These are phyloP conservation scores for Calameuta idolon DNA, from an alignment of 2,888 invertebrate species.

Conservation along the genomic window DNA sequence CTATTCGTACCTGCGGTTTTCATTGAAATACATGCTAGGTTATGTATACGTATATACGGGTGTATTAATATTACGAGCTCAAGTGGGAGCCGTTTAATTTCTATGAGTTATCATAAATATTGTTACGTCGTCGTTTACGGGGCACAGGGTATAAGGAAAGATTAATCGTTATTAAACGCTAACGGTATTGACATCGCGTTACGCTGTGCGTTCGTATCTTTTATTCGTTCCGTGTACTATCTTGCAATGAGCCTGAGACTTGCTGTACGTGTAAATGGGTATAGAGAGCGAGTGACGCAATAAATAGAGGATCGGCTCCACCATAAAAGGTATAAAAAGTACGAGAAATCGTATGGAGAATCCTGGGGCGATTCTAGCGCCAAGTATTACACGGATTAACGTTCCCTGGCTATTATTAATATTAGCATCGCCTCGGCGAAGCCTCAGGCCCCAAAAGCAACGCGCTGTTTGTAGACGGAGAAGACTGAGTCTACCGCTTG, in stretches of 20 bases:
- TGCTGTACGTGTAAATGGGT: not conserved
- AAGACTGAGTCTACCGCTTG: not conserved
- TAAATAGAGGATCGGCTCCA: not conserved
- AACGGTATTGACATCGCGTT: not conserved
- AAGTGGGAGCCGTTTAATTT: not conserved
- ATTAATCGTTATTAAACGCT: not conserved
- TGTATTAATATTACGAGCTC: not conserved
- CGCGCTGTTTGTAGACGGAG: not conserved
- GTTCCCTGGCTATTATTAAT: not conserved
- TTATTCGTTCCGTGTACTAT: not conserved
- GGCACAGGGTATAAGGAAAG: not conserved
- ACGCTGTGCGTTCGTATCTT: not conserved
- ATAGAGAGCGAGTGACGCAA: not conserved
- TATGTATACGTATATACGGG: not conserved
- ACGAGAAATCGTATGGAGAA: not conserved
- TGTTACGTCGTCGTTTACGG: not conserved
- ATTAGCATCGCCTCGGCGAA: not conserved
- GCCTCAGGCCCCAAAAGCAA: not conserved
- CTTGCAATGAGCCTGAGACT: not conserved
- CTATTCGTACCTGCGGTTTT: not conserved
- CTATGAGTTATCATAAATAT: not conserved
- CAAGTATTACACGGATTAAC: not conserved
- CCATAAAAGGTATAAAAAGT: not conserved
- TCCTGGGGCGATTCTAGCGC: not conserved
- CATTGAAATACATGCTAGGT: not conserved